phyloP scores from a whole-genome alignment of 2,888 invertebrate species.

The Hymenopus coronatus region DNA sequence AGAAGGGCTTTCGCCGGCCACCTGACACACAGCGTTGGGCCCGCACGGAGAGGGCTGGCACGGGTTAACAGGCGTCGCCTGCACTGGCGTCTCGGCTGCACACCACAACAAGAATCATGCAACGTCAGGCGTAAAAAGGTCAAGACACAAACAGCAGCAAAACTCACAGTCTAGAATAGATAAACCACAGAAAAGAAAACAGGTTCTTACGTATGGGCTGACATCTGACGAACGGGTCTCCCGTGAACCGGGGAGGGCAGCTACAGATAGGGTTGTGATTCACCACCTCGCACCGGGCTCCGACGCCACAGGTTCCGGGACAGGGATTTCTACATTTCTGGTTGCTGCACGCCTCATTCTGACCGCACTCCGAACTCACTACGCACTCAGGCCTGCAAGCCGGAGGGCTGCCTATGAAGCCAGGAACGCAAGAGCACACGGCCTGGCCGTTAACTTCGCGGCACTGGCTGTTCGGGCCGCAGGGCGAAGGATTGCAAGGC shows the following conservation, averaged over 20 bases:
- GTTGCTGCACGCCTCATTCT: slow-evolving; percentile 53
- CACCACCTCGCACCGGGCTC: slow-evolving; percentile 67
- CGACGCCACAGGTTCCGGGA: slow-evolving; percentile 58
- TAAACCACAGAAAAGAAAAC: background rate
- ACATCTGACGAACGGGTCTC: slow-evolving; percentile 73
- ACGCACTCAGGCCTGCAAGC: slow-evolving; percentile 53
- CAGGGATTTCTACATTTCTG: slow-evolving; percentile 55
- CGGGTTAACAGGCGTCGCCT: slow-evolving; percentile 36
- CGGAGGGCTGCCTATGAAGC: slow-evolving; percentile 53
- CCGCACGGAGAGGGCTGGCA: slow-evolving; percentile 47
- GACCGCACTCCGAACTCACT: slow-evolving; percentile 53
- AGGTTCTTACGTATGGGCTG: slow-evolving; percentile 49
- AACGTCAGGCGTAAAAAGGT: background rate
- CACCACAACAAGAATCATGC: slow-evolving; percentile 45
- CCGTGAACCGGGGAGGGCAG: slow-evolving; percentile 65
- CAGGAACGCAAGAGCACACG: slow-evolving; percentile 51
- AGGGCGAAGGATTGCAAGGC: slow-evolving; percentile 61
- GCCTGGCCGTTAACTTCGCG: slow-evolving; percentile 50
- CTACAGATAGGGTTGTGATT: slow-evolving; percentile 77
- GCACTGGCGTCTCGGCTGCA: slow-evolving; percentile 24
- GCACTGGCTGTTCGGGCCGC: slow-evolving; percentile 53
- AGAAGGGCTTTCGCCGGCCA: slow-evolving; percentile 70
- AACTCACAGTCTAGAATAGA: background rate
- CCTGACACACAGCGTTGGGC: slow-evolving; percentile 59
- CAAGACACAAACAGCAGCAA: background rate